A percentile compares a stretch with the other conserved stretches of the same genome.
Evolutionary conservation across 2,888 invertebrate species (phyloP).

Genomic region (Pardosa pseudoannulata): DNA sequence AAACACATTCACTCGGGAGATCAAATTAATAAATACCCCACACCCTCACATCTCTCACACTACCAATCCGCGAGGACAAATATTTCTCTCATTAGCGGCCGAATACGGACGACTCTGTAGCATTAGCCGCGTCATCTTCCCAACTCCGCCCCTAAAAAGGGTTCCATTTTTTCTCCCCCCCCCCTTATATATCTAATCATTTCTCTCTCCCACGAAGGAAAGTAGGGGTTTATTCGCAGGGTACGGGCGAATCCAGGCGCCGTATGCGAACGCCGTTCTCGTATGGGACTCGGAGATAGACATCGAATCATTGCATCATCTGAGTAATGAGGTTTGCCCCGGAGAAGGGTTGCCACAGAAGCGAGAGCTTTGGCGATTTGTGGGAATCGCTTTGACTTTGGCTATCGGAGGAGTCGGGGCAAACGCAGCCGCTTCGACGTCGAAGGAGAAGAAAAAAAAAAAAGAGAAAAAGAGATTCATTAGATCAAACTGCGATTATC

Average conservation of each 20-base stretch:
- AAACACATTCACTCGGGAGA: too few species aligned
- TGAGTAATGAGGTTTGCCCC: conserved; percentile 64
- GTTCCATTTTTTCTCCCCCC: conserved; percentile 17
- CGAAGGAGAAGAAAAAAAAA: too few species aligned
- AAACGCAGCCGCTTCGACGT: too few species aligned
- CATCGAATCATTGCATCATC: conserved; percentile 67
- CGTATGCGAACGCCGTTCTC: conserved; percentile 19
- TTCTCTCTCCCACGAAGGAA: conserved; percentile 13
- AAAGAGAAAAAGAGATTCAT: too few species aligned
- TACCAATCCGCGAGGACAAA: neutral
- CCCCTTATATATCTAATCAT: conserved; percentile 16
- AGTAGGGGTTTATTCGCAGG: conserved; percentile 20
- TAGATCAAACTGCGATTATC: too few species aligned
- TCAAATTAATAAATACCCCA: too few species aligned
- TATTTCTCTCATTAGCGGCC: conserved; percentile 15
- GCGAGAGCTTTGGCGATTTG: conserved; percentile 30
- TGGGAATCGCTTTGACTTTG: neutral
- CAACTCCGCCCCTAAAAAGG: conserved; percentile 49
- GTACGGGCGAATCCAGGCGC: conserved; percentile 63
- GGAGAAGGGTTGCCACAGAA: conserved; percentile 41
- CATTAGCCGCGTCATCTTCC: conserved; percentile 51
- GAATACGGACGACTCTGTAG: conserved; percentile 15
- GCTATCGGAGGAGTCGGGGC: too few species aligned
- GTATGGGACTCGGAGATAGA: conserved; percentile 34
- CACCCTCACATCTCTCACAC: conserved; percentile 2